Evolutionary conservation across 2,888 invertebrate species (phyloP), one percentile per base, ranked within the genome.

Genomic region (Aplocera efformata): DNA sequence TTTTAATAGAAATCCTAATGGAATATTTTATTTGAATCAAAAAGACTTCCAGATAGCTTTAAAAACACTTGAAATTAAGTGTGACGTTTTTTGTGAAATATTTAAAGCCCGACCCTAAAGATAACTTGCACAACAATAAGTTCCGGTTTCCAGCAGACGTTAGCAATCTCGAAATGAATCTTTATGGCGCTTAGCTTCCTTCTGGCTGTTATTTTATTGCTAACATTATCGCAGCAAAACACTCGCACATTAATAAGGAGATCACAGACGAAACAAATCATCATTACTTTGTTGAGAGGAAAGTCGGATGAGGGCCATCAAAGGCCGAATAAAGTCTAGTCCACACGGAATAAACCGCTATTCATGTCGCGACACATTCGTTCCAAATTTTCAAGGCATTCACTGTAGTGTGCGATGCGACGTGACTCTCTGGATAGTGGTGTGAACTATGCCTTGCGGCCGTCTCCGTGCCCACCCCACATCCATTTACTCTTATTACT

Each of bases 401-500:
- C 5, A 17, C 13, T 17, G 13, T 5, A 17, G 13, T 35, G 10
- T 36, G 32, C 21, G n/a, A 20, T 28, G 22, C 26, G 13, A 26
- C 27, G 32, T 31, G 32, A 11, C 7, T 7, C 20, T 45, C 40
- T 45, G 32, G 27, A 40, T 10, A 37, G 36, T 36, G 13, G 13
- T 17, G 13, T 17, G 13, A 17, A 17, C 13, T 17, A 17, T 17
- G 47, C 42, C 47, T 46, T 39, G 23, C 21, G 34, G 27, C 44
- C 42, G 37, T 8, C 31, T 55, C 57, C 59, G 52, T 65, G 63
- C 60, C 51, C 58, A 58, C 53, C 59, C 61, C 56, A 63, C 63
- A 65, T 67, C 64, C 68, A 73, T 75, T 72, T 71, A 57, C 58
- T 65, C 53, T 70, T 73, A 70, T 68, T 67, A 63, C 71, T 66